Conservation (phyloP, 2,113 vertebrate species). For the Antennarius striatus region DNA sequence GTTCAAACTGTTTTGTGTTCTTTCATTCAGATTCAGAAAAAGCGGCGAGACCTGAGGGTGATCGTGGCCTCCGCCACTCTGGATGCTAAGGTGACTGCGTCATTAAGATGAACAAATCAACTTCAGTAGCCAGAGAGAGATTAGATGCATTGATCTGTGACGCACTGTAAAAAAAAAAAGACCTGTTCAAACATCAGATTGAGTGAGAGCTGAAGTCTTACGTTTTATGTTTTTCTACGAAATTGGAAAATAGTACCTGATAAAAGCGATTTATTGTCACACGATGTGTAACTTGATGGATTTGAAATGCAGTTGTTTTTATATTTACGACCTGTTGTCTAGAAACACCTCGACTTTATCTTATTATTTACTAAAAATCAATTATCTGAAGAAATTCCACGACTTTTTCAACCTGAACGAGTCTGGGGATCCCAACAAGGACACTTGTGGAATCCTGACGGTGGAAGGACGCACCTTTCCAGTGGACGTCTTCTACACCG, state of each 20-base stretch:
- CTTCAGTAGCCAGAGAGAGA: too few relatives aligned
- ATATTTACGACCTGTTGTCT: too few relatives aligned
- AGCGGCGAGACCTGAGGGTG: conserved; percentile 91
- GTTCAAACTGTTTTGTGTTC: neutral
- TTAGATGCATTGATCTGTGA: too few relatives aligned
- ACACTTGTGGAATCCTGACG: conserved; percentile 94
- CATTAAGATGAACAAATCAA: conserved; percentile 61
- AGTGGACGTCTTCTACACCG: conserved; percentile 95
- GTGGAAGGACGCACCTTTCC: conserved; percentile 94
- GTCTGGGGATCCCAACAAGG: conserved; percentile 87
- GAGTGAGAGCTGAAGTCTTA: too few relatives aligned
- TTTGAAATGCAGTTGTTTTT: neutral
- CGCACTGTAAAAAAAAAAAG: too few relatives aligned
- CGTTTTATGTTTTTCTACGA: neutral
- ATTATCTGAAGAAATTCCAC: conserved; percentile 88
- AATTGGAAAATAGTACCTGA: neutral
- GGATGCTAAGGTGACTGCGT: conserved; percentile 90
- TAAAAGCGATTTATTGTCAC: too few relatives aligned
- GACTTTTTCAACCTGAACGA: conserved; percentile 98
- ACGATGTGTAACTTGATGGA: too few relatives aligned
- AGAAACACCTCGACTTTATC: neutral
- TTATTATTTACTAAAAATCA: neutral
- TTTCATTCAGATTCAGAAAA: conserved; percentile 89
- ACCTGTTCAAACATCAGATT: too few relatives aligned
- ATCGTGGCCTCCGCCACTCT: conserved; percentile 97